Conservation (phyloP, 2,797 vertebrate genomes). For the Uromys caudimaculatus region DNA sequence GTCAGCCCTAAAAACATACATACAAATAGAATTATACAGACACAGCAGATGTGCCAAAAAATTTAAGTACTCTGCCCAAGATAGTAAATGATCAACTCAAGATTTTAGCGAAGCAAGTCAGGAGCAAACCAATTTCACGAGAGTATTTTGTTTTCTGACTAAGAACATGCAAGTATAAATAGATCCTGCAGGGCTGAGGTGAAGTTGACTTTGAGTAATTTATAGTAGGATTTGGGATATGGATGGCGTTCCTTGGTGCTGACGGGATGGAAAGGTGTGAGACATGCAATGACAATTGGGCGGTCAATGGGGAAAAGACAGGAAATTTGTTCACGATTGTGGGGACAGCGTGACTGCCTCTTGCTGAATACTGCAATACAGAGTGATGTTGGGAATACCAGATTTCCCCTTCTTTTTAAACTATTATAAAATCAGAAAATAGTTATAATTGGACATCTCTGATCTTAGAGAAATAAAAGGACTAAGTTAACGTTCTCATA, state of each 20-base stretch:
- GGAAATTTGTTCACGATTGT: background rate
- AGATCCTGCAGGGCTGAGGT: background rate
- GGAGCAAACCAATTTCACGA: background rate
- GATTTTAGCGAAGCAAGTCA: background rate
- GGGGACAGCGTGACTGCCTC: background rate
- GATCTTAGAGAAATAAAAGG: slow-evolving; percentile 18
- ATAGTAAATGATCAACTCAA: background rate
- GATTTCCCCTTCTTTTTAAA: background rate
- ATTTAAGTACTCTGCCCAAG: background rate
- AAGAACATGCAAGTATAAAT: background rate
- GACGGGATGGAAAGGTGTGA: background rate
- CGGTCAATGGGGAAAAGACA: background rate
- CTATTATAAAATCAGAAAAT: background rate
- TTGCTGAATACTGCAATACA: background rate
- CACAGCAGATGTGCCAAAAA: background rate
- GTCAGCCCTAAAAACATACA: background rate
- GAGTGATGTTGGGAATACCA: background rate
- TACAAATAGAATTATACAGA: background rate
- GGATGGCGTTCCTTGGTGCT: background rate
- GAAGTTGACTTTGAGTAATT: background rate
- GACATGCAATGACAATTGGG: background rate
- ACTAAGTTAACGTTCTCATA: slow-evolving; percentile 45
- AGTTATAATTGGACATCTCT: slow-evolving; percentile 4
- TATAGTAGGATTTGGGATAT: background rate
- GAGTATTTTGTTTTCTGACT: slow-evolving; percentile 11